phyloP scores from a whole-genome alignment of 2,797 vertebrate species.

The Silurus lanzhouensis region DNA sequence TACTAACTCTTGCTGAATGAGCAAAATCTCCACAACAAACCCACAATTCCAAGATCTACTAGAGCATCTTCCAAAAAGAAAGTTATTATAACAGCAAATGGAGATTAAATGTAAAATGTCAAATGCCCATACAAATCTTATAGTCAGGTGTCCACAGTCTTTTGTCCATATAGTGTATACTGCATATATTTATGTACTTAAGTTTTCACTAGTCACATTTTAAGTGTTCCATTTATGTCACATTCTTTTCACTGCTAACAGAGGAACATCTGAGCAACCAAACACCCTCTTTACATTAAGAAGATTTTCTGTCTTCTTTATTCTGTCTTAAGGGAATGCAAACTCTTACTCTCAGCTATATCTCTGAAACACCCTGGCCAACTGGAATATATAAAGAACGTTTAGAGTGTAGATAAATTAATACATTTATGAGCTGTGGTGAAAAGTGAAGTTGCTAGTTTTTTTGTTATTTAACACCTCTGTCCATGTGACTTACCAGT shows the following conservation, averaged over 20 bases:
- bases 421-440: neutral
- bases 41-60: no score
- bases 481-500: neutral
- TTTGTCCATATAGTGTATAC: no score
- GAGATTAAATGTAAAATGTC: no score
- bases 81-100: no score
- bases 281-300: neutral
- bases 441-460: neutral
- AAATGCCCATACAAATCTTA: no score
- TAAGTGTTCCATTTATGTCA: neutral
- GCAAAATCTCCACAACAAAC: no score
- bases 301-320: neutral
- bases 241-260: neutral
- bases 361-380: neutral
- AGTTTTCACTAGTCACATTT: neutral
- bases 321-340: neutral
- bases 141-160: no score
- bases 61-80: no score
- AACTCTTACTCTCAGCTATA: neutral
- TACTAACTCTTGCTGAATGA: no score
- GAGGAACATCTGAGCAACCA: neutral
- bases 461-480: conserved; percentile 5
- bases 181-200: no score
- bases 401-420: neutral
- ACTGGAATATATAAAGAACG: neutral